Evolutionary conservation across 2,888 invertebrate genomes (phyloP).

Genomic region (Tipula lateralis): DNA sequence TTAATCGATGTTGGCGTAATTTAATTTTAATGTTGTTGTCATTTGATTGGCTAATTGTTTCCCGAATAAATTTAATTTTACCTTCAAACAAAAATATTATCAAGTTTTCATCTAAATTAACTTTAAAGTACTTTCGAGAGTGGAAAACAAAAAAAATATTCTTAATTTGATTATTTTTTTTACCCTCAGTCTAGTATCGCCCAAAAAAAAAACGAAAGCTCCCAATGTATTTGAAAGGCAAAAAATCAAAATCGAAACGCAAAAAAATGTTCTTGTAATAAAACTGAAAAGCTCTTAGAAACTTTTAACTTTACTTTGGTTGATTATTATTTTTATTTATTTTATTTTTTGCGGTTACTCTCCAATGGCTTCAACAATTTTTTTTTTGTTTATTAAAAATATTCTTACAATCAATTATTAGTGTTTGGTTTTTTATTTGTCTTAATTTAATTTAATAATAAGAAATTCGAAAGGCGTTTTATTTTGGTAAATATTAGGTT

Average conservation of each 20-base stretch:
- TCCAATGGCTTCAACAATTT: background rate
- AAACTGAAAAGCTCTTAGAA: background rate
- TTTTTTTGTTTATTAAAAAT: background rate
- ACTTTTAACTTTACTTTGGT: constrained; percentile 9
- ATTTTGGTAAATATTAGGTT: too few species aligned
- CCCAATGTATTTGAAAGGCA: background rate
- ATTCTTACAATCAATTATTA: background rate
- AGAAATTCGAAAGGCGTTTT: too few species aligned
- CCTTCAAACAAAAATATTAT: background rate
- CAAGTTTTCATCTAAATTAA: background rate
- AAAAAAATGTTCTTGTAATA: background rate
- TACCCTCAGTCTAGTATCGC: background rate
- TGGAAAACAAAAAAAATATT: background rate
- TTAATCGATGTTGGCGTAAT: background rate
- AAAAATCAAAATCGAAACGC: background rate
- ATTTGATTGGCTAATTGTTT: background rate
- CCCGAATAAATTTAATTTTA: background rate
- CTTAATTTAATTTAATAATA: background rate
- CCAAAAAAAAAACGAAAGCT: background rate
- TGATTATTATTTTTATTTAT: background rate
- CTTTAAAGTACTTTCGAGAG: background rate
- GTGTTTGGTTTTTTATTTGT: background rate
- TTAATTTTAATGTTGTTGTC: background rate
- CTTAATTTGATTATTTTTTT: background rate
- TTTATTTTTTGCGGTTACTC: background rate